phyloP scores from a whole-genome alignment of 2,797 vertebrate species.

The Oryzias sinensis region DNA sequence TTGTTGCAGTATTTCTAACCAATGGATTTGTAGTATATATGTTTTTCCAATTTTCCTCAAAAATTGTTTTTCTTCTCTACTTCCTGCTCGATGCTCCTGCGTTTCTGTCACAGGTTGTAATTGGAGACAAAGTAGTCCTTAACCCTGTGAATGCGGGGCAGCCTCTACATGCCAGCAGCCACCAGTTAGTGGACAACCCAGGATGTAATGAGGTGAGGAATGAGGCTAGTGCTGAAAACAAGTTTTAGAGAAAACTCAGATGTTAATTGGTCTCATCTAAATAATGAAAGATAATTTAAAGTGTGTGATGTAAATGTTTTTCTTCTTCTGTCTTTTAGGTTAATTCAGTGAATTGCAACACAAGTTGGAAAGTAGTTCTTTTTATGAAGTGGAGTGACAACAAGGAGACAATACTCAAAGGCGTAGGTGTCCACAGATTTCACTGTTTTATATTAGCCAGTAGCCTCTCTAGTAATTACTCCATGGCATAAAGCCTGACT shows the following conservation, averaged over 20 bases:
- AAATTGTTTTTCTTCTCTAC: neutral
- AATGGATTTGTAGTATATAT: too few species aligned
- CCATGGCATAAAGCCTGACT: too few species aligned
- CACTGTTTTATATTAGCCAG: neutral
- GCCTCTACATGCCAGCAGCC: conserved; percentile 95
- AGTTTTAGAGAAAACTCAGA: too few species aligned
- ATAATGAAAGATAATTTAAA: neutral
- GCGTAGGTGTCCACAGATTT: conserved; percentile 75
- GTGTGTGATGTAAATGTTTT: neutral
- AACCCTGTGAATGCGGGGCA: conserved; percentile 98
- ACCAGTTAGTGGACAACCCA: conserved; percentile 94
- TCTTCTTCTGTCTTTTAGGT: conserved; percentile 75
- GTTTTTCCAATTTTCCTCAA: too few species aligned
- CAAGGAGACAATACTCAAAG: conserved; percentile 94
- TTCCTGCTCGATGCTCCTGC: conserved; percentile 9
- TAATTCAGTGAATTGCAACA: conserved; percentile 98
- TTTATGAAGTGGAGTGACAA: conserved; percentile 99
- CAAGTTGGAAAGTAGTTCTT: conserved; percentile 97
- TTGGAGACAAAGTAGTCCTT: conserved; percentile 97
- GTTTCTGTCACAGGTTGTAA: conserved; percentile 85
- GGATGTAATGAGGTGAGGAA: conserved; percentile 99
- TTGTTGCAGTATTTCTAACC: too few species aligned
- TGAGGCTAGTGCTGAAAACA: conserved; percentile 38
- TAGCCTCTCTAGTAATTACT: neutral
- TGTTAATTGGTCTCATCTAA: too few species aligned